Evolutionary conservation across 2,113 vertebrate species (phyloP).

Genomic region (Ranitomeya imitator): DNA sequence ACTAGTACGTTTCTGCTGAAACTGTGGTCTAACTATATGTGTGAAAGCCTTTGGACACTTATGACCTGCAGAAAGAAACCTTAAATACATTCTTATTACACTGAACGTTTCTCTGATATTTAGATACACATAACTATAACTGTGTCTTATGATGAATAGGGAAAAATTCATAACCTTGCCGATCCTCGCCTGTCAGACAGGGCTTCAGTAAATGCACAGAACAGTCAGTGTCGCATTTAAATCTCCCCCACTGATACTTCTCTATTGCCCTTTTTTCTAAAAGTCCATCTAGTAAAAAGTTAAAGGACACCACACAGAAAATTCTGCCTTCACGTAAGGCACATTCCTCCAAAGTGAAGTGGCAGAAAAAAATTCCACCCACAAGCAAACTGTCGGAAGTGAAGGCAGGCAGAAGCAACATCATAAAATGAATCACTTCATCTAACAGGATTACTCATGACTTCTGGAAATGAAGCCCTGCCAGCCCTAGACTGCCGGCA

Average conservation of each 20-base stretch:
- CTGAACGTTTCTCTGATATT: no score
- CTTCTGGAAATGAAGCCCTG: not conserved
- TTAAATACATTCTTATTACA: no score
- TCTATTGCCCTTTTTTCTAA: not conserved
- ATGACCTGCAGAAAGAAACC: no score
- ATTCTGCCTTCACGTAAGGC: not conserved
- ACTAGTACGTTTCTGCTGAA: no score
- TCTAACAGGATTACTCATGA: not conserved
- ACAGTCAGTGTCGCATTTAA: not conserved
- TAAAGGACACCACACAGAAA: not conserved
- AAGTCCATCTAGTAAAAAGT: not conserved
- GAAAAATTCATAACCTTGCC: no score
- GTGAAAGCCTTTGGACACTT: no score
- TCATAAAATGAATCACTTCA: not conserved
- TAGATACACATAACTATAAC: no score
- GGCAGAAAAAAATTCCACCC: not conserved
- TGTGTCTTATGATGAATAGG: no score
- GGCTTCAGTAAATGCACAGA: no score
- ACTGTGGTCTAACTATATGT: no score
- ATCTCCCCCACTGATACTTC: not conserved
- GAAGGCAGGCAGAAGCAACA: not conserved
- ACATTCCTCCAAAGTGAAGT: not conserved
- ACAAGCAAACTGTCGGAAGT: not conserved
- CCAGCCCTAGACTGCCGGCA: not conserved
- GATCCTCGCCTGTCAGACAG: no score